Percentiles rank a stretch among this genome's conserved stretches.
These are phyloP conservation scores for Otus sunia DNA, from an alignment of 2,113 vertebrate species.

Conservation along the genomic window DNA sequence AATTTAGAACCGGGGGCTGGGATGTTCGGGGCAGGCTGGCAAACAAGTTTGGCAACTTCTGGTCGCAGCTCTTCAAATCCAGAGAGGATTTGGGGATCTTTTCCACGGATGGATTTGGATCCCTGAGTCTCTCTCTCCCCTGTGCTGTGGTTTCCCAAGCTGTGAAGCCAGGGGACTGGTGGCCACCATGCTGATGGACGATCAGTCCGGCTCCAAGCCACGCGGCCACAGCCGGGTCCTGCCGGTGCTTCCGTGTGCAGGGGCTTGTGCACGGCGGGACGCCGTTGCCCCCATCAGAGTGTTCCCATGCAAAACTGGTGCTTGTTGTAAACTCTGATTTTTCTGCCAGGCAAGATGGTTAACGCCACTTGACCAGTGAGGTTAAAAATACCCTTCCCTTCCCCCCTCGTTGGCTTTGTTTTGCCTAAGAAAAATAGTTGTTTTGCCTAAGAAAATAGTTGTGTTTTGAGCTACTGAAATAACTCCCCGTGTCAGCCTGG, in stretches of 20 bases:
- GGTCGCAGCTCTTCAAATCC: background rate
- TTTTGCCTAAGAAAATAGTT: background rate
- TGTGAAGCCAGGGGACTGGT: background rate
- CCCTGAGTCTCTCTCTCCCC: background rate
- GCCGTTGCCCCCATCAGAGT: background rate
- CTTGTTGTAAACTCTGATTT: background rate
- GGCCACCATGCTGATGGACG: rapidly evolving
- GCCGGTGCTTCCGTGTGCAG: background rate
- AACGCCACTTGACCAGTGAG: background rate
- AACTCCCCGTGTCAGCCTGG: background rate
- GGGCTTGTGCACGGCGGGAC: rapidly evolving
- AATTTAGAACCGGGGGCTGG: background rate
- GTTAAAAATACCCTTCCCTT: background rate
- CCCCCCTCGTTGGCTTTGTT: background rate
- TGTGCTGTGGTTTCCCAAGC: rapidly evolving
- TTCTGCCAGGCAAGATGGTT: background rate
- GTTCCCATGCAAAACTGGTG: too few species aligned
- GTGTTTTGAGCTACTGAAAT: background rate
- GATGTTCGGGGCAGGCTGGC: background rate
- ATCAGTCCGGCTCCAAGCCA: background rate
- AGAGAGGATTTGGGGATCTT: background rate
- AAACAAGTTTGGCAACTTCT: background rate
- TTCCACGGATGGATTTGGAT: background rate
- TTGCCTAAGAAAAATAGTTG: background rate
- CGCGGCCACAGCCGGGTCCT: rapidly evolving